Base-by-base conservation (phyloP, 23 tunicate genomes). In the Halocynthia aurantium region DNA sequence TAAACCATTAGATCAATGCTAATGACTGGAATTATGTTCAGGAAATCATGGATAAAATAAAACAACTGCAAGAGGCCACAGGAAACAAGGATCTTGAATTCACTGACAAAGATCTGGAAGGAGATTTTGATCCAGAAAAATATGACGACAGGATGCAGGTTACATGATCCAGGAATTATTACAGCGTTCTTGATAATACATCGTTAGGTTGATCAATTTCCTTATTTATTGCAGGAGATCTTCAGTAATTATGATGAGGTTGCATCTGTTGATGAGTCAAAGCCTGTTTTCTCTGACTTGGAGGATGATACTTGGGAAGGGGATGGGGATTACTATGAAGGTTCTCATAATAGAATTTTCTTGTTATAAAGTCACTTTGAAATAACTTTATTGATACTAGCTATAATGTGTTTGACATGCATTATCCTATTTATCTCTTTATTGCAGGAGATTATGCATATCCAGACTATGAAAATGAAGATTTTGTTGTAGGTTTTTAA, bases 61-160 rank as follows among this genome's bases (percentile, higher is more conserved):
- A 61, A 13, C 64, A 73, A 18, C 77, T 90, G 61, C 74, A 82
- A 72, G 83, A 77, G 77, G 97, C 97, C 10, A 69, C 90, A 10
- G 97, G 97, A 54, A 85, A 85, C 69, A 71, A 84, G 50, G 97
- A 90, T 63, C 63, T 90, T 57, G 55, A 75, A 19, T 90, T 90
- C 61, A 52, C 71, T 22, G 84, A 82, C 11, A 40, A 68, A 7
- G 97, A 90, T 60, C 15, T 90, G 7, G 83, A 85, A 44, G 84
- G 57, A 0, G 97, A 90, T 56, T 90, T 90, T 77, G 80, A 90
- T 85, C 79, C 85, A 6, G 80, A 70, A 9, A 71, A 90, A 50
- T 67, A 90, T 66, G 97, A 90, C 64, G 57, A 85, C 77, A 71
- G 97, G 77, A 90, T 90, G 97, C 72, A 90, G 82, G 96, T 89